A percentile compares a stretch with the other conserved stretches of the same genome.
Conservation (phyloP, 2,113 vertebrate species). For the Mustela nigripes region DNA sequence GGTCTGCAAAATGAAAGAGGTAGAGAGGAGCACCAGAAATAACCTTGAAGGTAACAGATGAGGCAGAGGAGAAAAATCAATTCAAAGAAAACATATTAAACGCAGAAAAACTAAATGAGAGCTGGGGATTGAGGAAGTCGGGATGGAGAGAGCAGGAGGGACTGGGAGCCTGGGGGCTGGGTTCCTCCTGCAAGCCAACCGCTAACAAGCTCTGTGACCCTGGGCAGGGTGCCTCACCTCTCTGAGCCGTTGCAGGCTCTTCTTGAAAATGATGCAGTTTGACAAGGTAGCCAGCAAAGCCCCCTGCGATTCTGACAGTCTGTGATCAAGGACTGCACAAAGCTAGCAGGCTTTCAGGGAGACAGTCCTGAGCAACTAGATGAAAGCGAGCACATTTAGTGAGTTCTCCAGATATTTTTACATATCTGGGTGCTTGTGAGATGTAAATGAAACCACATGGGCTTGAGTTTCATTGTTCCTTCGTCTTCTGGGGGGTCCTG, state of each 20-base stretch:
- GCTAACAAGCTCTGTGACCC: not conserved
- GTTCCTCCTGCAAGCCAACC: not conserved
- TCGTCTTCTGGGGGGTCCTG: not conserved
- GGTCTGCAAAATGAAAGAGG: conserved; percentile 76
- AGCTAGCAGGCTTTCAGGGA: not conserved
- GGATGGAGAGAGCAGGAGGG: not conserved
- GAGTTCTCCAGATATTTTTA: not conserved
- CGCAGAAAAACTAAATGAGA: conserved; percentile 76
- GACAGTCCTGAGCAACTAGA: not conserved
- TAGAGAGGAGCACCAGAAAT: conserved; percentile 77
- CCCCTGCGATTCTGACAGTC: not conserved
- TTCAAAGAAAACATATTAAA: conserved; percentile 82
- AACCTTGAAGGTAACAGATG: conserved; percentile 83
- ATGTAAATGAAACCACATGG: not conserved
- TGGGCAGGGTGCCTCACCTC: not conserved
- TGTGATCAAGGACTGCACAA: not conserved
- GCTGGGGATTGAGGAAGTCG: not conserved
- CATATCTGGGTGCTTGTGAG: not conserved
- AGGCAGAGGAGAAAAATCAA: conserved; percentile 80
- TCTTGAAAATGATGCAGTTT: conserved; percentile 5
- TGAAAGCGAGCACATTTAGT: not conserved
- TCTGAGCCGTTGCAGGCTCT: not conserved
- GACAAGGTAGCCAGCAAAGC: not conserved
- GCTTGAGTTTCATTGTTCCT: not conserved
- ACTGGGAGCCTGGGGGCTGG: not conserved